These are phyloP conservation scores for Myripristis jacobus DNA, from an alignment of 2,797 vertebrate species.

Conservation along the genomic window DNA sequence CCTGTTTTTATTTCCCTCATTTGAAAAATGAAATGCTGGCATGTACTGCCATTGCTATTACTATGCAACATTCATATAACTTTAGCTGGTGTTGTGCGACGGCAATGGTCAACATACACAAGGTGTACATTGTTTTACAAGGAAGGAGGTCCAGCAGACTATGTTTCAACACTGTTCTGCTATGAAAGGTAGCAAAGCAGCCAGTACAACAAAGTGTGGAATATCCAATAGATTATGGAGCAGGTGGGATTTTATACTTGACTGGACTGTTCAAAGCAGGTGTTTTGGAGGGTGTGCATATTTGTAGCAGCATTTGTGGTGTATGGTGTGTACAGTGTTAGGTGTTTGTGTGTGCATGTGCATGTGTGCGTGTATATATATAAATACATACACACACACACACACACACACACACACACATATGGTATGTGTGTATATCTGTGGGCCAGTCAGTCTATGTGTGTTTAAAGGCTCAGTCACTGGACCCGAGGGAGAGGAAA, in stretches of 20 bases:
- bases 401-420: not conserved
- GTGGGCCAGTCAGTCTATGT: conserved; percentile 5
- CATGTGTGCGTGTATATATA: conserved; percentile 11
- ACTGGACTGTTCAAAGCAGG: conserved; percentile 62
- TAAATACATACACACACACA: not conserved
- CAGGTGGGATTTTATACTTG: conserved; percentile 63
- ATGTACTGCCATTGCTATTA: not conserved
- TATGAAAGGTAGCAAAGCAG: conserved; percentile 36
- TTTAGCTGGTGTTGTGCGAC: not conserved
- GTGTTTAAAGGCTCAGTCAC: conserved; percentile 70
- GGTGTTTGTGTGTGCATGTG: conserved; percentile 24
- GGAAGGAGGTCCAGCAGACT: conserved; percentile 14
- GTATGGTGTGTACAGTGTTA: conserved; percentile 17
- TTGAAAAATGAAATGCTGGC: not conserved
- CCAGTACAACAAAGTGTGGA: conserved; percentile 51
- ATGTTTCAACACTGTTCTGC: conserved; percentile 14
- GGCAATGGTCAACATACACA: not conserved
- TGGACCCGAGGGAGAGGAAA: conserved; percentile 66
- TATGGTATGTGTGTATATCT: conserved; percentile 30
- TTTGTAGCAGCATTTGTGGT: conserved; percentile 39
- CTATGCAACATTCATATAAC: not conserved
- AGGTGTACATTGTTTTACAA: not conserved
- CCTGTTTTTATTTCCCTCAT: not conserved
- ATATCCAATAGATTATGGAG: conserved; percentile 61
- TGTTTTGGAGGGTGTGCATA: conserved; percentile 44